Evolutionary conservation across 2,113 vertebrate species (phyloP).

Genomic region (Bufo bufo): DNA sequence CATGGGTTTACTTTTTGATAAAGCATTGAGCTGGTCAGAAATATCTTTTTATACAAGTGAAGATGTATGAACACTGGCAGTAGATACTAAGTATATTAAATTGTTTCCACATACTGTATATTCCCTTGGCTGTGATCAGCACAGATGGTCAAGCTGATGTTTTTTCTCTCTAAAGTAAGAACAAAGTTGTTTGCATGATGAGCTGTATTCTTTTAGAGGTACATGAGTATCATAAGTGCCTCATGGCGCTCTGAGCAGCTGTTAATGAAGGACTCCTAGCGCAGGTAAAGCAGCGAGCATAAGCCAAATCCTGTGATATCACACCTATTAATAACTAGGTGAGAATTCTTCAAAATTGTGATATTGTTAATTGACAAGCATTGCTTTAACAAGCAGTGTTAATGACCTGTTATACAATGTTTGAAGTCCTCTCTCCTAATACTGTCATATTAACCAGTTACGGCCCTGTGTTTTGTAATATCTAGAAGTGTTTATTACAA

Average conservation of each 20-base stretch:
- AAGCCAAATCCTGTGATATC: conserved; percentile 25
- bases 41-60: too few species aligned
- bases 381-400: background rate
- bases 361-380: conserved; percentile 37
- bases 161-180: background rate
- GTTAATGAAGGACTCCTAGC: background rate
- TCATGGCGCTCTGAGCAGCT: conserved; percentile 13
- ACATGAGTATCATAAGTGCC: background rate
- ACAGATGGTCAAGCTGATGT: background rate
- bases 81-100: background rate
- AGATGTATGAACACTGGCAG: background rate
- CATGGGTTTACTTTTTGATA: too few species aligned
- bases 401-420: conserved; percentile 13
- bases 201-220: background rate
- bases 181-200: background rate
- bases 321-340: conserved; percentile 31
- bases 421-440: background rate
- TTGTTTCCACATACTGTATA: background rate
- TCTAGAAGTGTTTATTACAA: background rate
- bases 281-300: background rate
- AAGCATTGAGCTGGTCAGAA: too few species aligned
- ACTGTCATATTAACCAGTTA: background rate
- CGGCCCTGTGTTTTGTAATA: background rate
- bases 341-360: background rate
- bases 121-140: background rate